Conservation (phyloP, 1,140 invertebrate genomes). For the Hylaeus anthracinus region DNA sequence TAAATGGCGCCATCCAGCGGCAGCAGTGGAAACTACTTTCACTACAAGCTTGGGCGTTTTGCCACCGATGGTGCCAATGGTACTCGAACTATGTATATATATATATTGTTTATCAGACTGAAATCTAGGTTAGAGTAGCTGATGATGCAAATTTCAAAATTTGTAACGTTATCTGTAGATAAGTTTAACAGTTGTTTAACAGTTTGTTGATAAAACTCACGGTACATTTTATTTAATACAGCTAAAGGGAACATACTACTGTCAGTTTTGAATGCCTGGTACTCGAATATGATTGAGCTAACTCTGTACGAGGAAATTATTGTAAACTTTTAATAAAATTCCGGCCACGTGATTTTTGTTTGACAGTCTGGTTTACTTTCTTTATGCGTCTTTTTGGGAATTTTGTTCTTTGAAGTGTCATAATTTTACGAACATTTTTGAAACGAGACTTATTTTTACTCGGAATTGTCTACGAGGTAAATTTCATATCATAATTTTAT, state of each 20-base stretch:
- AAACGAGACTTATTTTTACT: no score
- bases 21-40: no score
- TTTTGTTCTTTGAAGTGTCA: neutral
- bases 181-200: neutral
- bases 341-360: slow-evolving; percentile 4
- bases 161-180: neutral
- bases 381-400: neutral
- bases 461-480: neutral
- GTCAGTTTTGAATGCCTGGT: neutral
- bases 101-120: neutral
- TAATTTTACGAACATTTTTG: neutral
- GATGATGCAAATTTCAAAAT: neutral
- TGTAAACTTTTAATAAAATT: neutral
- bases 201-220: neutral
- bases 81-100: no score
- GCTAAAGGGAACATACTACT: neutral
- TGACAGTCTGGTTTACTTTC: neutral
- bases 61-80: no score
- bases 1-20: no score
- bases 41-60: no score
- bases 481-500: neutral
- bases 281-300: neutral
- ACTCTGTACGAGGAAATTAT: neutral
- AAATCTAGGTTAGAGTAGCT: neutral
- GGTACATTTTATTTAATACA: neutral